Evolutionary conservation across 2,888 invertebrate species (phyloP), one percentile per base, ranked within the genome.

Genomic region (Acanthosepion esculentum): DNA sequence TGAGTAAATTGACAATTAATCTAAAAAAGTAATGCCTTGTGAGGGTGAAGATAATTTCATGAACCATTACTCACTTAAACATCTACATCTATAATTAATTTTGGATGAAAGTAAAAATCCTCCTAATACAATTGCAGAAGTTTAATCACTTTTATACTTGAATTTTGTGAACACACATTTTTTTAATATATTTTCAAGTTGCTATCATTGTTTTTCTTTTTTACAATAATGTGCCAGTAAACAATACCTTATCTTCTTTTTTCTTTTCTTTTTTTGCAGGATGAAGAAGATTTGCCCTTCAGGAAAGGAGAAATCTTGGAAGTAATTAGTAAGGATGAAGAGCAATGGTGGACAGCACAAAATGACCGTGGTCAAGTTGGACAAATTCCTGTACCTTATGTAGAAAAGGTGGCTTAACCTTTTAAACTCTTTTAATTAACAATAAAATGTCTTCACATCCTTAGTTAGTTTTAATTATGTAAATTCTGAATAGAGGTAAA

Each of bases 311-410:
- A 99, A 97, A 98, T 99, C 96, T 98, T 99, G 96, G 99, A 99
- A 96, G 98, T 99, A 96, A 98, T 99, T 96, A 98, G 98, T 95
- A 98, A 99, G 96, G 99, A 99, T 97, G 99, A 99, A 98, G 99
- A 99, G 96, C 99, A 99, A 97, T 99, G 99, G 99, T 99, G 99
- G 99, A 99, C 99, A 95, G 99, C 99, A 8, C 98, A 98, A 96
- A 99, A 99, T 98, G 98, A 98, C 95, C 98, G 98, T 94, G 99
- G 99, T 0, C 98, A 98, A 97, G 98, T 98, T 95, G 99, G 99
- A 41, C 99, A 99, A 95, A 99, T 99, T 96, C 99, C 99, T 59
- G 99, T 99, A 96, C 99, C 99, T 10, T 99, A 99, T 97, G 98
- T 99, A 94, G 97, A 97, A 95, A 96, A 96, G 96, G 97, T 97